Evolutionary conservation across 53 echinoderm and acorn worm species (phyloP).

Genomic region (Mesocentrotus franciscanus): DNA sequence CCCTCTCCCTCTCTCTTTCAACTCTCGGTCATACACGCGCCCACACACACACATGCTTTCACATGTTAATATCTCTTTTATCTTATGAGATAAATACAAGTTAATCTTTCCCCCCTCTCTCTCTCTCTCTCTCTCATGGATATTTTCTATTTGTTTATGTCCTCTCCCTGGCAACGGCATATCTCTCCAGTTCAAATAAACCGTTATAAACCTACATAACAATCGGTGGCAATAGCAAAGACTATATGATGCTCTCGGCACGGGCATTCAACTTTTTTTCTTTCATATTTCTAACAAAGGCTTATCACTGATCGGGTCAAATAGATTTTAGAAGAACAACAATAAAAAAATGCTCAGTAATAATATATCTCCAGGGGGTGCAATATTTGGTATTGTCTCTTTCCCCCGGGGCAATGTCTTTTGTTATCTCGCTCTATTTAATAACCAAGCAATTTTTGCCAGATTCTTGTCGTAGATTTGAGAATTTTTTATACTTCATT

Average conservation of each 20-base stretch:
- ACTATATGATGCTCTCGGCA: neutral
- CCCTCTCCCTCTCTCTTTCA: neutral
- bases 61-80: too few species aligned
- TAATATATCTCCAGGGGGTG: neutral
- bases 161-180: neutral
- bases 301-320: neutral
- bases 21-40: too few species aligned
- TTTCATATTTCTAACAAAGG: neutral
- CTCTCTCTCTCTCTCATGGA: neutral
- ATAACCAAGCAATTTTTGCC: neutral
- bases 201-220: neutral
- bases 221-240: neutral
- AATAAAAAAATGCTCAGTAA: neutral
- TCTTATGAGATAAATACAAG: too few species aligned
- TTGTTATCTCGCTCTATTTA: neutral
- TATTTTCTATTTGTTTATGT: neutral
- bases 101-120: neutral
- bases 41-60: too few species aligned
- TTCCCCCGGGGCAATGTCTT: neutral
- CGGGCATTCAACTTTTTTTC: neutral
- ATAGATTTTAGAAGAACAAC: neutral
- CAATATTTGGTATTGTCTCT: neutral
- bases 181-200: neutral
- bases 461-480: neutral
- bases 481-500: too few species aligned